Base-by-base conservation (phyloP, 2,113 vertebrate species). In the Crotalus helleri region DNA sequence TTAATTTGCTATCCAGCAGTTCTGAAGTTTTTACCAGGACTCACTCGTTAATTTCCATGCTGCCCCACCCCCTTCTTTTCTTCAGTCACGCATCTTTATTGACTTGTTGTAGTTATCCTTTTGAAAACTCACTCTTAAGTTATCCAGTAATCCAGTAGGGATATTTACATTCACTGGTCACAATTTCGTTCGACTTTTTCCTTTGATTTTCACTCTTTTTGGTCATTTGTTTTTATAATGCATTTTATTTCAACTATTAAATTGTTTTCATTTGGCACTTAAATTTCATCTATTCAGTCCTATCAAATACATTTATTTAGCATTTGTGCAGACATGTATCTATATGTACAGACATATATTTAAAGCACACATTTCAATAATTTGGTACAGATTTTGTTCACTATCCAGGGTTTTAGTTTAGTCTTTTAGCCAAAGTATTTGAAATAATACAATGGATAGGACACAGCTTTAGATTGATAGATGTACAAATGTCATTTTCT, bases 11-110 rank as follows among this genome's bases (percentile, higher is more conserved):
- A 87, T 21, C 44, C 69, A 39, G 46, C 74, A 54, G 74, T 44
- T 93, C 90, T 93, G 81, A 90, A 87, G 57, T 93, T 64, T n/a
- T 3, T 90, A 90, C 92, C 81, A 87, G 88, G 21, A 61, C 54
- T 90, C 64, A 55, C 89, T 61, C 55, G n/a, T 64, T 86, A 54
- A 44, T 90, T 90, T 33, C 57, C 46, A 51, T 81, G 11, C 29
- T 33, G 21, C 55, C 1, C 46, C 33, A 24, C 29, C 74, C 19
- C 23, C 69, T 51, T 33, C 23, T 55, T 54, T 69, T 17, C 46
- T 85, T 29, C 24, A 51, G 39, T 19, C 64, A 33, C n/a, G 49
- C 55, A 55, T 54, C 39, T 92, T 61, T 49, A 44, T 91, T 91
- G 24, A 10, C 74, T 21, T 26, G 46, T 59, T 61, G 21, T 8